These are phyloP conservation scores for Crypturellus tataupa DNA, from an alignment of 2,797 vertebrate genomes.

Conservation along the genomic window DNA sequence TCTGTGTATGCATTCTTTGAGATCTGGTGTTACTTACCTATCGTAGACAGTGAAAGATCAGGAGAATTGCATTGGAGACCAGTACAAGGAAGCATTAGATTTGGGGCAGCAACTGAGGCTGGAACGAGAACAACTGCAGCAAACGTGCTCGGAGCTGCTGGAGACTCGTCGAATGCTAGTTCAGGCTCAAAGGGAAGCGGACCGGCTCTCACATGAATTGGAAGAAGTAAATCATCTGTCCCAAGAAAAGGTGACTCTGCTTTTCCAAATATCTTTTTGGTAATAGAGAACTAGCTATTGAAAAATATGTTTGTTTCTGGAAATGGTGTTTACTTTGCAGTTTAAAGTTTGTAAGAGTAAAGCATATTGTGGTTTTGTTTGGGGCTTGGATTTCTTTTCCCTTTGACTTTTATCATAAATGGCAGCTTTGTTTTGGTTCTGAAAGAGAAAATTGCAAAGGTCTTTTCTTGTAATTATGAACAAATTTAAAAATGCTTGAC, in stretches of 20 bases:
- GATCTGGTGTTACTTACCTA: background rate
- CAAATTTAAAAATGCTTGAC: background rate
- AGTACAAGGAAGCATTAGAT: conserved; percentile 79
- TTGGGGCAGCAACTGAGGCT: conserved; percentile 78
- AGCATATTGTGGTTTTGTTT: background rate
- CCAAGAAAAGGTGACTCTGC: conserved; percentile 82
- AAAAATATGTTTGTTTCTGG: background rate
- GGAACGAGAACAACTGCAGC: conserved; percentile 80
- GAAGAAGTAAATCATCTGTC: conserved; percentile 75
- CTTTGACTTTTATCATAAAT: background rate
- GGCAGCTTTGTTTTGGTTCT: background rate
- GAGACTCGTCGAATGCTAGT: conserved; percentile 75
- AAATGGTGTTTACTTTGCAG: background rate
- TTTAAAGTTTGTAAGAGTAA: background rate
- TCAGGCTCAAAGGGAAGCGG: conserved; percentile 71
- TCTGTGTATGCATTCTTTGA: background rate
- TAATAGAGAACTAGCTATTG: background rate
- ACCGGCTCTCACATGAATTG: conserved; percentile 80
- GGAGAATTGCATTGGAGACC: conserved; percentile 70
- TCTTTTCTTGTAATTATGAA: background rate
- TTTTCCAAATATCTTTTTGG: background rate
- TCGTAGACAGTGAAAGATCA: conserved; percentile 77
- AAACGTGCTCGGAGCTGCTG: conserved; percentile 71
- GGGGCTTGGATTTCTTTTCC: background rate
- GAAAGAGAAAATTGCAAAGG: background rate